A percentile compares a stretch with the other conserved stretches of the same genome.
phyloP scores from a whole-genome alignment of 2,888 invertebrate genomes.

The Rotaria macrura region DNA sequence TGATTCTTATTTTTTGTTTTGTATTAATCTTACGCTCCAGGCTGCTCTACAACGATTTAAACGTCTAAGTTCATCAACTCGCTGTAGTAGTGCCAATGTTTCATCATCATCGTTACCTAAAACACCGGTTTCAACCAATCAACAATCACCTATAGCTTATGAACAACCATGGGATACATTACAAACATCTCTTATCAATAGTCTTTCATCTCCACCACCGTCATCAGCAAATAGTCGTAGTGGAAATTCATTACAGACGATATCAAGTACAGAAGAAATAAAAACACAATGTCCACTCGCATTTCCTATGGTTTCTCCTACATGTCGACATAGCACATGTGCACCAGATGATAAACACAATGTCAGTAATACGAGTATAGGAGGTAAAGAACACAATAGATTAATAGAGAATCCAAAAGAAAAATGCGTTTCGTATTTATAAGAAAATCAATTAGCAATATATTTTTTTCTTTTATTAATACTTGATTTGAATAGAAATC shows the following conservation, averaged over 20 bases:
- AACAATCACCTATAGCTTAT: not conserved
- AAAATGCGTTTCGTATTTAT: not conserved
- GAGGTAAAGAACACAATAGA: not conserved
- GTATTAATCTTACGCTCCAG: not conserved
- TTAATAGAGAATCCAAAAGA: not conserved
- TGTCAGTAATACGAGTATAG: not conserved
- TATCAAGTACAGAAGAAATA: not conserved
- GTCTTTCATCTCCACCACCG: slow-evolving; percentile 13
- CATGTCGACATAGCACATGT: slow-evolving; percentile 1
- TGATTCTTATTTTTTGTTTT: not conserved
- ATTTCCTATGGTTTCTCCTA: not conserved
- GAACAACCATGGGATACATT: slow-evolving; percentile 16
- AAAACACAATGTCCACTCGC: not conserved
- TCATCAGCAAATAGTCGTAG: not conserved
- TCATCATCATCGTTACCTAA: not conserved
- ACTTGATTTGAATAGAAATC: not conserved
- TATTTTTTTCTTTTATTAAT: not conserved
- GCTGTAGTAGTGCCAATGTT: not conserved
- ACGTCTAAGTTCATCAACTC: slow-evolving; percentile 10
- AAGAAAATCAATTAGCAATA: not conserved
- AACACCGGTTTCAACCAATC: not conserved
- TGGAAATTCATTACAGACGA: not conserved
- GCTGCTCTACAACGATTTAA: not conserved
- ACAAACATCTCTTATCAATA: slow-evolving; percentile 18
- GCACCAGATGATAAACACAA: not conserved